Evolutionary conservation across 2,888 invertebrate genomes (phyloP).

Genomic region (Aphrophora alni): DNA sequence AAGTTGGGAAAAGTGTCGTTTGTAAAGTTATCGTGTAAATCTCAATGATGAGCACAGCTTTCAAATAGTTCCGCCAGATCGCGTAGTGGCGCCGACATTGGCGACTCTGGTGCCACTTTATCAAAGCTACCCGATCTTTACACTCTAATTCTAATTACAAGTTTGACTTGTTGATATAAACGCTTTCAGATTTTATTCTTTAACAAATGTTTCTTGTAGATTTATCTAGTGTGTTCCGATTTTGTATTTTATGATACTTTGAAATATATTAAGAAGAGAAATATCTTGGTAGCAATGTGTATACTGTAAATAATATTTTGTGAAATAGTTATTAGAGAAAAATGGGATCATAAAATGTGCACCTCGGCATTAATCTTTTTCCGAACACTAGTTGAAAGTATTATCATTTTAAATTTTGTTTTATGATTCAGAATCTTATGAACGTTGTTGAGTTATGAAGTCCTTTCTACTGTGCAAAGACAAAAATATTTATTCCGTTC

Average conservation of each 20-base stretch:
- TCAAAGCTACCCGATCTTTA: neutral
- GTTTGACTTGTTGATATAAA: constrained; percentile 6
- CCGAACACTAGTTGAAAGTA: too few relatives aligned
- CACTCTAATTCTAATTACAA: constrained; percentile 3
- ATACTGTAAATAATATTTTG: too few relatives aligned
- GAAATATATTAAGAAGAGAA: neutral
- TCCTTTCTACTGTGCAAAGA: too few relatives aligned
- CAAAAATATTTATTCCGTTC: too few relatives aligned
- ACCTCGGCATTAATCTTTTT: too few relatives aligned
- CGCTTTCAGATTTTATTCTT: neutral
- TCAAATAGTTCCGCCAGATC: constrained; percentile 27
- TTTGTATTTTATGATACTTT: neutral
- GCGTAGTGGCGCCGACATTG: neutral
- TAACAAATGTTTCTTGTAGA: neutral
- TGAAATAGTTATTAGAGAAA: too few relatives aligned
- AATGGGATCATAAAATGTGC: too few relatives aligned
- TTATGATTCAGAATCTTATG: too few relatives aligned
- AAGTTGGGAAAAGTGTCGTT: constrained; percentile 25
- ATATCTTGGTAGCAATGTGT: too few relatives aligned
- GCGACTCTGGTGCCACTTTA: neutral
- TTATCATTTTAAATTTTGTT: too few relatives aligned
- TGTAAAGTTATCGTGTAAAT: constrained; percentile 20
- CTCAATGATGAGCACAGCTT: constrained; percentile 15
- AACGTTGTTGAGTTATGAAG: too few relatives aligned
- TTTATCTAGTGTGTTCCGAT: neutral